Evolutionary conservation across 2,888 invertebrate genomes (phyloP), one percentile per base, ranked within the genome.

Genomic region (Thyatira batis): DNA sequence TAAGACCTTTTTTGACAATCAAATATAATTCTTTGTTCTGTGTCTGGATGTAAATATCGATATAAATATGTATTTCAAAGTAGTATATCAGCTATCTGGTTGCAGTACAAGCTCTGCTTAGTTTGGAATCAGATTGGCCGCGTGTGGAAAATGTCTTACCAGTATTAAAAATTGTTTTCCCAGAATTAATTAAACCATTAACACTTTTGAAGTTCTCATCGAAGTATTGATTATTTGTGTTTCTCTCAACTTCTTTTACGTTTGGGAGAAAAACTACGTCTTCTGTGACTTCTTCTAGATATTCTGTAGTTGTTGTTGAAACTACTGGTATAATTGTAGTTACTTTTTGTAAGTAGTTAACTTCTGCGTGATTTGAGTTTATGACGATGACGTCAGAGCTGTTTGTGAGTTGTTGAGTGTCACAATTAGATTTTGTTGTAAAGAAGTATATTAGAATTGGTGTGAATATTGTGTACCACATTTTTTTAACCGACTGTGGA

Each of bases 241-340:
- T 68, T 0, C 75, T 58, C 0, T 55, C 52, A 0, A 68, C 60
- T 23, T 61, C 62, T 20, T 53, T 65, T 0, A 78, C 74, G 48
- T 87, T 84, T 0, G 88, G 89, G 1, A 89, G 58, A 39, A 89
- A 89, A 0, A 87, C 53, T 0, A 87, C 74, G 27, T 67, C 69
- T 0, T 79, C 78, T 0, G 65, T 64, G 0, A 20, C 56, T 0
- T 65, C 63, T 4, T 53, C 58, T 6, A 13, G 21, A 0, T 46
- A 17, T 2, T 17, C 57, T 57, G 60, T 56, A 0, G 49, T 49
- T 0, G 48, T 48, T 20, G 52, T 28, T 23, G 1, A 9, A 39
- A 48, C 11, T 11, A 50, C 10, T 6, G 39, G 8, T 21, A 17
- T 3, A 10, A n/a, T n/a, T n/a, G n/a, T n/a, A n/a, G n/a, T 49